Conservation (phyloP, 2,113 vertebrate species). For the Nibea albiflora region DNA sequence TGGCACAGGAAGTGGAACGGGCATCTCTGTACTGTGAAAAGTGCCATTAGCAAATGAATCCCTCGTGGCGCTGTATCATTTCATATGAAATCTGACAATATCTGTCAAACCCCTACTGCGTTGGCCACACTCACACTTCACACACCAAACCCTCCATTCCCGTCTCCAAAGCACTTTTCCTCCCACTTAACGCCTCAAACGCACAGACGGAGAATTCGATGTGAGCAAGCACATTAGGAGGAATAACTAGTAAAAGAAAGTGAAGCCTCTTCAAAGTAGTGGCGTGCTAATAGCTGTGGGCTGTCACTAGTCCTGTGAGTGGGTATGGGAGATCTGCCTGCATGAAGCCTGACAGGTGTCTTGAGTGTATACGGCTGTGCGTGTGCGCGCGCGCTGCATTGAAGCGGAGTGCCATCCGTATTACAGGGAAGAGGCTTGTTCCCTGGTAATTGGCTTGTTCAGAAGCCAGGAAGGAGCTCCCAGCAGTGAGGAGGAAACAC, state of each 20-base stretch:
- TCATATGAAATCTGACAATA: slow-evolving; percentile 75
- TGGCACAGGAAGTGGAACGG: slow-evolving; percentile 41
- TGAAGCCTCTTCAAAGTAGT: slow-evolving; percentile 82
- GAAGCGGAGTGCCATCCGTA: slow-evolving; percentile 78
- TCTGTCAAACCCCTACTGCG: slow-evolving; percentile 70
- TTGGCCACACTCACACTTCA: slow-evolving; percentile 64
- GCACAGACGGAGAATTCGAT: slow-evolving; percentile 71
- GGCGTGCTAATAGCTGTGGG: slow-evolving; percentile 83
- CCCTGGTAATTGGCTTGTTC: slow-evolving; percentile 86
- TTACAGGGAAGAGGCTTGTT: slow-evolving; percentile 84
- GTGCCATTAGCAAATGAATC: slow-evolving; percentile 72
- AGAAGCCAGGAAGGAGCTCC: slow-evolving; percentile 81
- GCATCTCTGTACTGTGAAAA: slow-evolving; percentile 48
- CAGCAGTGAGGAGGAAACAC: slow-evolving; percentile 82
- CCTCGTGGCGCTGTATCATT: slow-evolving; percentile 57
- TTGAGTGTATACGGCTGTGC: slow-evolving; percentile 68
- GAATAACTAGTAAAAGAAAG: slow-evolving; percentile 82
- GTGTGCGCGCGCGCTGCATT: slow-evolving; percentile 52
- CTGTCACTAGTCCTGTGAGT: slow-evolving; percentile 82
- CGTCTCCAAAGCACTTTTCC: slow-evolving; percentile 76
- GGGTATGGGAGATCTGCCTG: slow-evolving; percentile 76
- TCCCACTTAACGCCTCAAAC: slow-evolving; percentile 81
- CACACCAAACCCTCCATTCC: slow-evolving; percentile 58
- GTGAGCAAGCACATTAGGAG: slow-evolving; percentile 81
- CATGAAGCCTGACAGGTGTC: slow-evolving; percentile 80